Percentiles rank a stretch among this genome's conserved stretches.
phyloP scores from a whole-genome alignment of 2,113 vertebrate species.

The Vicugna pacos region DNA sequence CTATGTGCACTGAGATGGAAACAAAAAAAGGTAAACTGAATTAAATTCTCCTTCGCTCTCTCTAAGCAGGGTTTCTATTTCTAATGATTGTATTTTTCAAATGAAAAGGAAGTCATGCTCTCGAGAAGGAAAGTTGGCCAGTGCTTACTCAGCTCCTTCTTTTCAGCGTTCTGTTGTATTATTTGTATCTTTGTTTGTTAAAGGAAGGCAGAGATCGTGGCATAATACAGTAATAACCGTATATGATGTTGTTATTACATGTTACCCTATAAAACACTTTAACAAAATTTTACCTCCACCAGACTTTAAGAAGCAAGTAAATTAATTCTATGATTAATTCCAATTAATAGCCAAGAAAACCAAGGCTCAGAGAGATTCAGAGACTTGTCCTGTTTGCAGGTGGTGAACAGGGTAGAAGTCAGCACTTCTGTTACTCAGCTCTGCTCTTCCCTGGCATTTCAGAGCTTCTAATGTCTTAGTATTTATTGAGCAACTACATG shows the following conservation, averaged over 20 bases:
- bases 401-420: neutral
- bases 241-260: neutral
- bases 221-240: neutral
- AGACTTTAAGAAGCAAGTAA: neutral
- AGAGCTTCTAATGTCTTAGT: neutral
- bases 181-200: neutral
- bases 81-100: conserved; percentile 18
- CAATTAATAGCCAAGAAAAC: neutral
- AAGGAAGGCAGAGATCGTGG: neutral
- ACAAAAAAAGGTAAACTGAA: neutral
- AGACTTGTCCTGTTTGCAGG: neutral
- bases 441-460: neutral
- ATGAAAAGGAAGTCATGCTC: neutral
- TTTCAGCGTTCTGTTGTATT: neutral
- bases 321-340: neutral
- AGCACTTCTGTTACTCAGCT: neutral
- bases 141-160: neutral
- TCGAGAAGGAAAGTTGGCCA: neutral
- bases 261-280: neutral
- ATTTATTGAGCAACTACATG: neutral
- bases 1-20: neutral
- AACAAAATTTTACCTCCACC: neutral
- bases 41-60: conserved; percentile 26
- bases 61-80: neutral
- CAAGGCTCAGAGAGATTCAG: neutral